phyloP scores from a whole-genome alignment of 2,797 vertebrate genomes.

The Sebastes kiyomatsui region DNA sequence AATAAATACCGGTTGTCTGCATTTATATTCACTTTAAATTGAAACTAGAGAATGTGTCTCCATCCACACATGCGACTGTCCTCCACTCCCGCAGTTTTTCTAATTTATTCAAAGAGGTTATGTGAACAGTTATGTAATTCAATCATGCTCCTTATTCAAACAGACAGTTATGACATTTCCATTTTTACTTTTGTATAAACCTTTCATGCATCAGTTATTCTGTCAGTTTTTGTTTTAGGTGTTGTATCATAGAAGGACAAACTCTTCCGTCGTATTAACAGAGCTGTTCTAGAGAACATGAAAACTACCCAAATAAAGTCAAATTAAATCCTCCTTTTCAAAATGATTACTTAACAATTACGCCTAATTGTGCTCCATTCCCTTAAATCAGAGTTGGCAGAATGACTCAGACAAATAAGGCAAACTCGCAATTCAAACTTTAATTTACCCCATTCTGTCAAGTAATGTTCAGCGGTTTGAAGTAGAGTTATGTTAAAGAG shows the following conservation, averaged over 20 bases:
- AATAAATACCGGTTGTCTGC: not conserved
- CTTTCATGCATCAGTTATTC: not conserved
- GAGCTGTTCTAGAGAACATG: not conserved
- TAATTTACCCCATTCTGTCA: constrained; percentile 27
- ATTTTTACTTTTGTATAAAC: not conserved
- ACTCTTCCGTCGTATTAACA: not conserved
- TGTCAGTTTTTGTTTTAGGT: not conserved
- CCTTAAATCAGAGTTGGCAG: not conserved
- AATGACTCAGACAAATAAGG: constrained; percentile 22
- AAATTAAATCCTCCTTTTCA: not conserved
- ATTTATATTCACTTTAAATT: not conserved
- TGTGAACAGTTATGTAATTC: not conserved
- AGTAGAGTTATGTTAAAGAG: constrained; percentile 16
- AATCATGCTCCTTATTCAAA: not conserved
- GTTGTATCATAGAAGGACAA: not conserved
- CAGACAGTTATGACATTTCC: not conserved
- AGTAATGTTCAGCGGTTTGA: constrained; percentile 24
- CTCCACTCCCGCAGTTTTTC: not conserved
- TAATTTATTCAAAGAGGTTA: not conserved
- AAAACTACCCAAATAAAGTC: not conserved
- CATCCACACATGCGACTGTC: not conserved
- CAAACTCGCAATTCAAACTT: constrained; percentile 11
- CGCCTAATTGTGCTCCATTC: not conserved
- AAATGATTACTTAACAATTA: not conserved
- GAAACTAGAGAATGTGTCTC: not conserved